Conservation (phyloP, 2,888 invertebrate genomes). For the Suillia variegata region DNA sequence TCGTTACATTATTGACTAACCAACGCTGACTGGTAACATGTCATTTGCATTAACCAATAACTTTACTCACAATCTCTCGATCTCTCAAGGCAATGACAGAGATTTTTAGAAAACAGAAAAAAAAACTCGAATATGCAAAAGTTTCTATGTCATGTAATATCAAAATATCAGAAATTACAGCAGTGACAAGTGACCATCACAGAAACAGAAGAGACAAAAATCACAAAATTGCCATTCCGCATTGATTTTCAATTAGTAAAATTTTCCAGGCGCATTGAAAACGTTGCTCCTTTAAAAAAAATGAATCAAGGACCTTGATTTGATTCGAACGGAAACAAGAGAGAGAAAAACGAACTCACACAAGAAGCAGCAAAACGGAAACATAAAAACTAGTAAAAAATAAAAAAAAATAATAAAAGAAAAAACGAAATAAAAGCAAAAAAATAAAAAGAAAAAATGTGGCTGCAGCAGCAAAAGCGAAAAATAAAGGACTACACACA, state of each 20-base stretch:
- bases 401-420: not conserved
- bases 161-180: no score
- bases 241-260: conserved; percentile 3
- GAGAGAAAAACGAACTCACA: not conserved
- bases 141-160: no score
- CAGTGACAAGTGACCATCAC: no score
- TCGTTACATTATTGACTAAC: no score
- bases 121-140: no score
- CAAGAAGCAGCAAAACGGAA: not conserved
- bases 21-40: no score
- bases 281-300: not conserved
- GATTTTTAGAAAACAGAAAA: no score
- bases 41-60: no score
- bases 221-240: not conserved
- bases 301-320: not conserved
- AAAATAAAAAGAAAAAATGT: not conserved
- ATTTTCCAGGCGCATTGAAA: not conserved
- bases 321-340: not conserved
- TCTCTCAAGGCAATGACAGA: no score
- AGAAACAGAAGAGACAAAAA: no score
- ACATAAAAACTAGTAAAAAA: not conserved
- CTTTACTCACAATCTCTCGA: no score
- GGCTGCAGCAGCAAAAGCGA: no score
- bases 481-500: not conserved
- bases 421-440: not conserved